phyloP scores from a whole-genome alignment of 2,797 vertebrate species.

The Carapus acus region DNA sequence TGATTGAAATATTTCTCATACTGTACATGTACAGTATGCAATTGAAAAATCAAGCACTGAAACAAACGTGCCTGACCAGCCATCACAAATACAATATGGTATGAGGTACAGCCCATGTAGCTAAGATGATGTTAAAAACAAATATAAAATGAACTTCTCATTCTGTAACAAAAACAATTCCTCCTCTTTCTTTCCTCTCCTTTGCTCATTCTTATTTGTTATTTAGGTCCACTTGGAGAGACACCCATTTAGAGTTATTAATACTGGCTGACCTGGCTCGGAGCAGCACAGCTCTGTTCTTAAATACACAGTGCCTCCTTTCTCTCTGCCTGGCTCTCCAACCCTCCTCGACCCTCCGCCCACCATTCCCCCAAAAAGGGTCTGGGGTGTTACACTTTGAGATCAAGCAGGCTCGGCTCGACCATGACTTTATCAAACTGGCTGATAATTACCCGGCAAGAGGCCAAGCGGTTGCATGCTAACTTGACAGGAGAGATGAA shows the following conservation, averaged over 20 bases:
- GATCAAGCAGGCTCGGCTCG: conserved; percentile 53
- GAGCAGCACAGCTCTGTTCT: conserved; percentile 23
- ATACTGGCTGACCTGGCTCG: conserved; percentile 43
- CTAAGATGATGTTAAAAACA: neutral
- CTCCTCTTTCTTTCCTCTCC: neutral
- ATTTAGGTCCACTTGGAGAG: conserved; percentile 39
- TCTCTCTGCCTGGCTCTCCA: conserved; percentile 35
- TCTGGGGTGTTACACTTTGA: conserved; percentile 38
- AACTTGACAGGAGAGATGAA: conserved; percentile 28
- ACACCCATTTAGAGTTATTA: conserved; percentile 53
- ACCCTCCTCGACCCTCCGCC: conserved; percentile 21
- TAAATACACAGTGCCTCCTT: conserved; percentile 45
- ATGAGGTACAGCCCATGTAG: too few relatives aligned
- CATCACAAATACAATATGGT: too few relatives aligned
- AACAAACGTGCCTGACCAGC: too few relatives aligned
- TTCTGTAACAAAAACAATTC: neutral
- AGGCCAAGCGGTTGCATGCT: conserved; percentile 37
- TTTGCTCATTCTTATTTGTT: neutral
- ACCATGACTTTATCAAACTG: conserved; percentile 63
- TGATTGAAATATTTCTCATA: too few relatives aligned
- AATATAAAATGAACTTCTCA: neutral
- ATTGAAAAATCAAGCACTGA: too few relatives aligned
- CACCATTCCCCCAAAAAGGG: conserved; percentile 12
- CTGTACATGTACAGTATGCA: too few relatives aligned
- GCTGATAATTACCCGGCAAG: conserved; percentile 63